phyloP scores from a whole-genome alignment of 2,888 invertebrate genomes.

The Epistrophe eligans region DNA sequence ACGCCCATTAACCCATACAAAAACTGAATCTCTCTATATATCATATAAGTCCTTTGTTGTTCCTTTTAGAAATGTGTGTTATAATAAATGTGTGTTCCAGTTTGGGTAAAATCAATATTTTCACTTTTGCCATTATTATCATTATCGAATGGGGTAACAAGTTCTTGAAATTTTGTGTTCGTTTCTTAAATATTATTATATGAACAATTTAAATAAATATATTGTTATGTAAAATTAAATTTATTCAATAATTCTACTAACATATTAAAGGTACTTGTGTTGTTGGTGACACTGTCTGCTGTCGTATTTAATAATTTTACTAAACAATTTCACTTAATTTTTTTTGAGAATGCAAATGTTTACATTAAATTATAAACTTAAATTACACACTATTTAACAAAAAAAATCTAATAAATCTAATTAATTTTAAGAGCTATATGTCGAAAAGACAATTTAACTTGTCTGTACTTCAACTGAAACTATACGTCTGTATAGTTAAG shows the following conservation, averaged over 20 bases:
- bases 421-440: neutral
- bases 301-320: neutral
- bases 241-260: neutral
- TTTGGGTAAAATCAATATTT: constrained; percentile 69
- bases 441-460: constrained; percentile 28
- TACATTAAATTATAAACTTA: constrained; percentile 7
- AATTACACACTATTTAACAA: constrained; percentile 42
- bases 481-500: constrained; percentile 38
- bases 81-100: constrained; percentile 25
- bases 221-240: neutral
- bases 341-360: neutral
- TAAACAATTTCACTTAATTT: neutral
- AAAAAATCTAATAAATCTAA: constrained; percentile 51
- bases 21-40: neutral
- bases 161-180: neutral
- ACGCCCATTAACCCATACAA: neutral
- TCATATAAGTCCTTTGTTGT: constrained; percentile 1
- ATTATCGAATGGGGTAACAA: constrained; percentile 24
- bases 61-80: constrained; percentile 1
- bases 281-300: neutral
- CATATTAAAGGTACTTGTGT: neutral
- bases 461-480: constrained; percentile 52
- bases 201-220: neutral
- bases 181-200: neutral
- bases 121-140: constrained; percentile 17